Base-by-base conservation (phyloP, 2,113 vertebrate species). In the Monopterus albus region DNA sequence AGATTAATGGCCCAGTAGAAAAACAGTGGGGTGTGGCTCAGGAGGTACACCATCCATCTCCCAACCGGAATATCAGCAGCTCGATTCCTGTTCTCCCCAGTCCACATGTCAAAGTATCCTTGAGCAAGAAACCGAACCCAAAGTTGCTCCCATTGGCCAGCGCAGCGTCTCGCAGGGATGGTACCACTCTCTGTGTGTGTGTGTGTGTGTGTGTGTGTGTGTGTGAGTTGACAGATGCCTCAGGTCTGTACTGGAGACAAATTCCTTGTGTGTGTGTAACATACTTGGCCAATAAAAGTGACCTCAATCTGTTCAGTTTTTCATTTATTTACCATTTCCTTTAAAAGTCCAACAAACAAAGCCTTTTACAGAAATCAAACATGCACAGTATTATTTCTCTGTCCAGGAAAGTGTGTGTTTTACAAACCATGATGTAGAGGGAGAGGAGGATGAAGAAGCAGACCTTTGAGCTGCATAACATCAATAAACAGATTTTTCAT, bases 311-410 rank as follows among this genome's bases (percentile, higher is more conserved):
- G 94, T 91, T 64, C 50, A 66, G 18, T 13, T 93, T 95, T 94
- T 94, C 57, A 38, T 49, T 31, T 51, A 72, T 61, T 67, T 13
- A 36, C 38, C 58, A 56, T 52, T 82, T 68, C 12, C 52, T 70
- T 42, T 29, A 21, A 95, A 73, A 94, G 94, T 93, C 72, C 88
- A 86, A 95, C 93, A 95, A 93, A 95, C 93, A 91, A 92, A 95
- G 91, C 91, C 81, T 86, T 93, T 94, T 94, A 94, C 91, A 94
- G 92, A 95, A 94, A 92, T 94, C 90, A 94, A 91, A 95, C 95
- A 96, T 96, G 96, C 94, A 95, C 92, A 90, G 91, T 89, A 92
- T 93, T 92, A 92, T 89, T 57, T 92, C 79, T 68, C 70, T 90
- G 91, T 90, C 94, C 59, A 89, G 89, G 81, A 52, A 28, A 13